Base-by-base conservation (phyloP, 1,140 invertebrate species). In the Camponotus vicinus region DNA sequence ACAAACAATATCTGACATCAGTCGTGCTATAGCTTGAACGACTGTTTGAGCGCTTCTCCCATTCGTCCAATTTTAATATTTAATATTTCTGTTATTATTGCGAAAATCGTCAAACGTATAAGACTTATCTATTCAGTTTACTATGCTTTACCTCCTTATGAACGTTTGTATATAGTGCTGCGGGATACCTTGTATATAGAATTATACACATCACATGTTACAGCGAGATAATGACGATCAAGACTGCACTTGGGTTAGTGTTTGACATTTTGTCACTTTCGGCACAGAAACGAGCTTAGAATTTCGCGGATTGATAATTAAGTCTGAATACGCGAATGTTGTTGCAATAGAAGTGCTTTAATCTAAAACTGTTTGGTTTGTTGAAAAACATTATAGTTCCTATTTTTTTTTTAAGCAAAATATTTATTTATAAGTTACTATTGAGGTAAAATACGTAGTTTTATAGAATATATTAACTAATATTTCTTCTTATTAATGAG, bases 201-300 rank as follows among this genome's bases (percentile, higher is more conserved):
- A 27, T 27, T 27, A 27, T 27, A 27, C 27, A 27, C 27, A 27
- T 27, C 27, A 27, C 92, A 93, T 73, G 69, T 90, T 94, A 86
- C 59, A 76, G 87, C 82, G 69, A 52, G 3, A 73, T 32, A 49
- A 91, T 76, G 88, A 52, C 57, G 85, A 77, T 85, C 61, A 52
- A 18, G 80, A 55, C 78, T 63, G 69, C 52, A 85, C 70, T 90
- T 76, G 55, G 49, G 49, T n/a, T 88, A 78, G 85, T 11, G 18
- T 90, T 75, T 61, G 82, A 91, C 55, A 52, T 86, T 89, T 69
- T 27, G 75, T 83, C 49, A 52, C n/a, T 80, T 82, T 87, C 13
- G 76, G 85, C 84, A 89, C 69, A 37, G 86, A 85, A 69, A 80
- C 80, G 66, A 90, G 82, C 73, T 67, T 73, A 77, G 84, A 86